Evolutionary conservation across 1,140 invertebrate species (phyloP).

Genomic region (Halictus rubicundus): DNA sequence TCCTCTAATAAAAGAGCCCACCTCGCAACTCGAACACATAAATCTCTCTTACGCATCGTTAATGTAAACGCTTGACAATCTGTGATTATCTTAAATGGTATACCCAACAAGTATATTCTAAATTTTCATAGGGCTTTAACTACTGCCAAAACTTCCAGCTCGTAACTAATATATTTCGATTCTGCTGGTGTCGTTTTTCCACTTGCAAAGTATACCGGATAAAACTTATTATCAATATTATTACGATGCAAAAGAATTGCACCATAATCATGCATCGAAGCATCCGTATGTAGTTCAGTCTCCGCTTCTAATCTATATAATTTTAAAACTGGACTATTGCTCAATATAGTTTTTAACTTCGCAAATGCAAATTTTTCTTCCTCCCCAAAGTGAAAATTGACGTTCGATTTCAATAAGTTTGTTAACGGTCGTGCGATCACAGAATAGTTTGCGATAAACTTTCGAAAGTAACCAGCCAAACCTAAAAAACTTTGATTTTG

Average conservation of each 20-base stretch:
- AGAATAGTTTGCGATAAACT: no score
- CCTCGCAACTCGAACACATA: neutral
- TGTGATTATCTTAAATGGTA: neutral
- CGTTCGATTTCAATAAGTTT: no score
- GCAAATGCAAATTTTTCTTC: no score
- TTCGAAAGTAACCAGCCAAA: no score
- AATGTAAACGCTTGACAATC: slow-evolving; percentile 10
- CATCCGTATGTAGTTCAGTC: no score
- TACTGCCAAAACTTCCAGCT: slow-evolving; percentile 1
- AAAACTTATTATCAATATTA: neutral
- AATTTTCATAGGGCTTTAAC: slow-evolving; percentile 7
- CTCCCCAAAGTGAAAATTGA: no score
- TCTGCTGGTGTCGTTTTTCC: neutral
- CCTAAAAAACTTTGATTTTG: no score
- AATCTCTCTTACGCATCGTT: slow-evolving; percentile 8
- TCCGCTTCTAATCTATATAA: neutral
- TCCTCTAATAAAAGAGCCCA: neutral
- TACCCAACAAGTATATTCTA: slow-evolving; percentile 1
- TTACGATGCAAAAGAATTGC: neutral
- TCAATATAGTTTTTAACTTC: neutral
- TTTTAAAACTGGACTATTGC: neutral
- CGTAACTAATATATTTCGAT: neutral
- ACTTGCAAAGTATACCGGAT: neutral
- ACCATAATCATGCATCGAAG: neutral
- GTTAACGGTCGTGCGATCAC: no score